A percentile compares a stretch with the other conserved stretches of the same genome.
Evolutionary conservation across 2,797 vertebrate genomes (phyloP).

Genomic region (Crocidura indochinensis): DNA sequence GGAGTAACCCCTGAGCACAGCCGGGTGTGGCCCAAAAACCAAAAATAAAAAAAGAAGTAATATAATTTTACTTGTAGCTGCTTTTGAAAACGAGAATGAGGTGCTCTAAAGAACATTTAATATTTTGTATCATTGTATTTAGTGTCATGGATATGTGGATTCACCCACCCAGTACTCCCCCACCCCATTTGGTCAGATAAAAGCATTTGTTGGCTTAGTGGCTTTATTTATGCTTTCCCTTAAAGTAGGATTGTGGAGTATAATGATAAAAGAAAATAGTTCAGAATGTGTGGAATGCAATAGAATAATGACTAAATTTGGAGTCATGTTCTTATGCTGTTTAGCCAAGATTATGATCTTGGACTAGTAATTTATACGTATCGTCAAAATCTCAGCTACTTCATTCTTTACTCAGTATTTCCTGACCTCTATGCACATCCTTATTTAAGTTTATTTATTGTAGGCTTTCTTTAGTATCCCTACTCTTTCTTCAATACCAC

Average conservation of each 20-base stretch:
- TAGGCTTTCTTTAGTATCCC: constrained; percentile 20
- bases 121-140: constrained; percentile 33
- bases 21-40: too few species aligned
- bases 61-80: constrained; percentile 1
- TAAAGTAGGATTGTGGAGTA: constrained; percentile 48
- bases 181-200: constrained; percentile 19
- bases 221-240: constrained; percentile 44
- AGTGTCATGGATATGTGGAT: too few species aligned
- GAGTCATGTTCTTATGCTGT: background rate
- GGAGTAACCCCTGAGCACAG: too few species aligned
- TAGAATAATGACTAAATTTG: constrained; percentile 38
- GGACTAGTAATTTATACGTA: background rate
- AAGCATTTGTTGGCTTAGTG: constrained; percentile 5
- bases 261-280: constrained; percentile 19
- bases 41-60: too few species aligned
- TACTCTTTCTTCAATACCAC: background rate
- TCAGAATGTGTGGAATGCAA: background rate
- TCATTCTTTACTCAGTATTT: constrained; percentile 57
- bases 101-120: background rate
- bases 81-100: constrained; percentile 34
- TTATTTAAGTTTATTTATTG: constrained; percentile 21
- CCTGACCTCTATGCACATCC: background rate
- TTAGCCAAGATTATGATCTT: constrained; percentile 30
- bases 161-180: background rate
- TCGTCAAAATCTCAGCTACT: background rate